Base-by-base conservation (phyloP, 2,797 vertebrate species). In the Cetoscarus ocellatus region DNA sequence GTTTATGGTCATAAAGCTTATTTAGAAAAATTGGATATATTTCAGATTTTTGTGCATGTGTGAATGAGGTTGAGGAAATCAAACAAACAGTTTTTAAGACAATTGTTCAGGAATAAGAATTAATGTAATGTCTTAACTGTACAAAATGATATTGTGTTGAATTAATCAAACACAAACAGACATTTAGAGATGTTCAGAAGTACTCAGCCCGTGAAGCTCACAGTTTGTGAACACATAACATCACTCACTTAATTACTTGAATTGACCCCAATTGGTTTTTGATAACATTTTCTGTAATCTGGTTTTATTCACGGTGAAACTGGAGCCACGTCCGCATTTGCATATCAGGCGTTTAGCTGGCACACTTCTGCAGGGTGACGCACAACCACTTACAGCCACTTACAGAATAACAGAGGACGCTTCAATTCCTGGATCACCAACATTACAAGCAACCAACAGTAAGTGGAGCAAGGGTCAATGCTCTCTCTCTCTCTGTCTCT, bases 381-480 rank as follows among this genome's bases (percentile, higher is more conserved):
- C 73, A 74, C 67, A 63, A 67, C 65, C 79, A 77, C 87, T 86
- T 74, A 75, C 67, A 66, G 54, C 65, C 67, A 77, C 79, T 82
- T 80, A 71, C 65, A 73, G 63, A 80, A 79, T 60, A 78, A 52
- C 56, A 74, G 63, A 80, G 51, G 62, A 79, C 72, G 71, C 68
- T 85, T 77, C 65, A 72, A 77, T 79, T 85, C 78, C 70, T 80
- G 70, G 68, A 80, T 86, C 79, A 58, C 65, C 77, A 59, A 71
- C 61, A 82, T 83, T 82, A 81, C 83, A 82, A 89, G 82, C 72
- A 77, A 70, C 64, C 61, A 66, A 83, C 65, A 71, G 73, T 70
- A 72, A 90, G 79, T 79, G 70, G 80, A 82, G 68, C 76, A 82
- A 82, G 62, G 80, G 79, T 84, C 86, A 83, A 42, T 7, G 4